Conservation (phyloP, 2,113 vertebrate species). For the Seriola quinqueradiata region DNA sequence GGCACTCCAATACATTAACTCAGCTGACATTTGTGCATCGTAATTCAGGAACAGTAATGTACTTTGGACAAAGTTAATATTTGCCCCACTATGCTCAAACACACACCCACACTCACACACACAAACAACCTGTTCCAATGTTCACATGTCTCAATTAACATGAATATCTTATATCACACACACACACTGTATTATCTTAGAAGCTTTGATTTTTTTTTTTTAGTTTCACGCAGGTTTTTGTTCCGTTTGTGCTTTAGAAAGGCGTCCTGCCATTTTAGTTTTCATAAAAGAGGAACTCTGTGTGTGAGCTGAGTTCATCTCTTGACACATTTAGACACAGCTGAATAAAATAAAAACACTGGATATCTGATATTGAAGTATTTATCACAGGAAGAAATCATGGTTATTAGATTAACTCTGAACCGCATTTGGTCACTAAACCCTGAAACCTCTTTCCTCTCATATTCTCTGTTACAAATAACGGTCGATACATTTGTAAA, state of each 20-base stretch:
- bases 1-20: slow-evolving; percentile 26
- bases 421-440: not conserved
- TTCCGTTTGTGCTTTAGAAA: too few species aligned
- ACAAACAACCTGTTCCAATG: slow-evolving; percentile 16
- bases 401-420: not conserved
- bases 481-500: too few species aligned
- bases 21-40: slow-evolving; percentile 32
- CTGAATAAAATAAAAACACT: not conserved
- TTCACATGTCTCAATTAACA: slow-evolving; percentile 14
- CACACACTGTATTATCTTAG: not conserved
- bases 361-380: not conserved
- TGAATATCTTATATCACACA: not conserved
- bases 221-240: too few species aligned
- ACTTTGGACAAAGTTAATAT: slow-evolving; percentile 76
- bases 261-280: not conserved
- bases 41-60: slow-evolving; percentile 36
- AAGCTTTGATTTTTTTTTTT: not conserved
- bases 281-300: not conserved
- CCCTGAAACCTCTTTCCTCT: not conserved
- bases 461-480: not conserved
- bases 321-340: not conserved
- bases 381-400: not conserved
- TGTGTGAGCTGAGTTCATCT: not conserved
- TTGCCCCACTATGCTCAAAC: slow-evolving; percentile 57
- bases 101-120: slow-evolving; percentile 35